These are phyloP conservation scores for Xylota sylvarum DNA, from an alignment of 2,888 invertebrate species.

Conservation along the genomic window DNA sequence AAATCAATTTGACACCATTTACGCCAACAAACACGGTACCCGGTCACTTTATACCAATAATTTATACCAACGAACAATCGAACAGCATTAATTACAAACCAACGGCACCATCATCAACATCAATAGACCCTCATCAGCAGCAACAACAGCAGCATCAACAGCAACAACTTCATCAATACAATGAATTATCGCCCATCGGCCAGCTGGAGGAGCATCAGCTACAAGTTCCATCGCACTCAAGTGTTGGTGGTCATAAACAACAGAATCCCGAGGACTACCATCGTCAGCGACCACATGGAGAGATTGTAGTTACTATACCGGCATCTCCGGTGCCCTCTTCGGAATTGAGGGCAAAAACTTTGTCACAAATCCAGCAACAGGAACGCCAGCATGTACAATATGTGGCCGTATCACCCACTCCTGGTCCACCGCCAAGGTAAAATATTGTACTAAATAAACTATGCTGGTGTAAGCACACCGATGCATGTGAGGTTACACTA, in stretches of 20 bases:
- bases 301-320: slow-evolving; percentile 51
- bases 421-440: slow-evolving; percentile 55
- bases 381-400: slow-evolving; percentile 66
- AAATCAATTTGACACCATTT: slow-evolving; percentile 86
- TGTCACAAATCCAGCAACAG: slow-evolving; percentile 63
- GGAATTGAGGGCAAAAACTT: slow-evolving; percentile 53
- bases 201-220: slow-evolving; percentile 55
- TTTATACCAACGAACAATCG: slow-evolving; percentile 80
- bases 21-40: slow-evolving; percentile 86
- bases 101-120: slow-evolving; percentile 31
- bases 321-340: slow-evolving; percentile 41
- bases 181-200: slow-evolving; percentile 43
- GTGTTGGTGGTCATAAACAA: slow-evolving; percentile 51
- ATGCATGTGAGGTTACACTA: slow-evolving; percentile 13
- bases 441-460: slow-evolving; percentile 27
- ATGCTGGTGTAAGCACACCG: neutral
- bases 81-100: slow-evolving; percentile 70
- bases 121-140: slow-evolving; percentile 53
- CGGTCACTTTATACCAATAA: slow-evolving; percentile 86
- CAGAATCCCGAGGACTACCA: slow-evolving; percentile 55
- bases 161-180: slow-evolving; percentile 57
- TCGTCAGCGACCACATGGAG: slow-evolving; percentile 61
- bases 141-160: slow-evolving; percentile 44
- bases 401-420: slow-evolving; percentile 37
- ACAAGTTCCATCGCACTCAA: slow-evolving; percentile 43